Evolutionary conservation across 2,797 vertebrate genomes (phyloP).

Genomic region (Erpetoichthys calabaricus): DNA sequence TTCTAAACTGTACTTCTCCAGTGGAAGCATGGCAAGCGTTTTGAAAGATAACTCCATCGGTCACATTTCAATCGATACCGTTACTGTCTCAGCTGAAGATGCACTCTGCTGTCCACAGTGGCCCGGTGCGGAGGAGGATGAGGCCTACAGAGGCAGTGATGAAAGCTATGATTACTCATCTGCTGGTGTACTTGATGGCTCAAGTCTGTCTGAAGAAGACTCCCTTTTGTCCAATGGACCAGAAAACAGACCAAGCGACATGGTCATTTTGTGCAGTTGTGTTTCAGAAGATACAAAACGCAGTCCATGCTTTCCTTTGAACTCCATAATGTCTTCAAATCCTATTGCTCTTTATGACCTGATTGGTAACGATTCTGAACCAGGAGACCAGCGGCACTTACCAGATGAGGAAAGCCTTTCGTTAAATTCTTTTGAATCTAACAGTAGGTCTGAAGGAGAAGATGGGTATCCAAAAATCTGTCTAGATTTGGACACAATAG

Average conservation of each 20-base stretch:
- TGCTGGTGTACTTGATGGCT: slow-evolving; percentile 22
- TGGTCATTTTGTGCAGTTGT: slow-evolving; percentile 27
- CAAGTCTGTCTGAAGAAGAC: slow-evolving; percentile 11
- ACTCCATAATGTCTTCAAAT: slow-evolving; percentile 6
- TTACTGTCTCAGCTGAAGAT: slow-evolving; percentile 57
- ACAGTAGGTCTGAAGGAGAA: slow-evolving; percentile 39
- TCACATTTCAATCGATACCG: slow-evolving; percentile 69
- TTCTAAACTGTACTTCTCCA: slow-evolving; percentile 17
- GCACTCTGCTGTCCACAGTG: slow-evolving; percentile 24
- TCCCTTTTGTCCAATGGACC: slow-evolving; percentile 13
- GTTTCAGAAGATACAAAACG: slow-evolving; percentile 15
- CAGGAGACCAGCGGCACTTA: slow-evolving; percentile 21
- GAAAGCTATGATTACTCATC: slow-evolving; percentile 31
- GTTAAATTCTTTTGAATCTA: slow-evolving; percentile 41
- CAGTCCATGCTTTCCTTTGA: slow-evolving; percentile 9
- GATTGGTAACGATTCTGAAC: slow-evolving; percentile 33
- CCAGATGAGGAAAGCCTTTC: slow-evolving; percentile 52
- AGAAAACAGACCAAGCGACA: slow-evolving; percentile 7
- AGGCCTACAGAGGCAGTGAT: slow-evolving; percentile 14
- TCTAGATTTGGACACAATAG: slow-evolving; percentile 81
- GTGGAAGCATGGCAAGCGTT: slow-evolving; percentile 18
- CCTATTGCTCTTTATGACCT: slow-evolving; percentile 28
- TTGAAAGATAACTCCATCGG: slow-evolving; percentile 37
- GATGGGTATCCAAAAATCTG: slow-evolving; percentile 57
- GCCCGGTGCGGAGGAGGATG: slow-evolving; percentile 16